These are phyloP conservation scores for Siniperca knerii DNA, from an alignment of 2,113 vertebrate genomes.

Conservation along the genomic window DNA sequence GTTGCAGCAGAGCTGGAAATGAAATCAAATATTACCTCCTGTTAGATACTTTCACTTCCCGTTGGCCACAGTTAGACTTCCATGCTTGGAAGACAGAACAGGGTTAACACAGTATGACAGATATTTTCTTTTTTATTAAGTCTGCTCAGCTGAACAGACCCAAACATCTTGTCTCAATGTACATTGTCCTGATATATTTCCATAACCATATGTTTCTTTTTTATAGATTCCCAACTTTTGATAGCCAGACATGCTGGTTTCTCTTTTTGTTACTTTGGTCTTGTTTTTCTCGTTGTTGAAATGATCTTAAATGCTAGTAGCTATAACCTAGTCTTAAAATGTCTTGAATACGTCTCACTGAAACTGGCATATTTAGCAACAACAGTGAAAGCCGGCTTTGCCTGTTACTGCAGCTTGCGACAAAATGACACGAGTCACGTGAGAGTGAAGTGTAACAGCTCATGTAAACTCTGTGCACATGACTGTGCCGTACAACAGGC, in stretches of 20 bases:
- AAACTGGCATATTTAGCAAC: not conserved
- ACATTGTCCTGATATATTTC: not conserved
- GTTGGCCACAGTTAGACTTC: not conserved
- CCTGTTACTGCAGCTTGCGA: not conserved
- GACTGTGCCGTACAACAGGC: not conserved
- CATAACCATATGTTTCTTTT: not conserved
- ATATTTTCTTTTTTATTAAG: not conserved
- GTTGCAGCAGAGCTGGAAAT: constrained; percentile 2
- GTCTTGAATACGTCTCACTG: not conserved
- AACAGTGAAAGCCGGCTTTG: not conserved
- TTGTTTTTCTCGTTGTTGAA: constrained; percentile 1
- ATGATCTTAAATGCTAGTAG: not conserved
- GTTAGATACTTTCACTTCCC: not conserved
- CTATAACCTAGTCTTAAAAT: not conserved
- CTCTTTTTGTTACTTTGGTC: not conserved
- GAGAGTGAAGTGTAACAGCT: constrained; percentile 8
- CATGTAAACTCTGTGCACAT: not conserved
- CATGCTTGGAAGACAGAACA: not conserved
- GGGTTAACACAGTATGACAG: not conserved
- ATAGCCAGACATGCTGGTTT: not conserved
- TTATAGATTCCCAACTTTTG: not conserved
- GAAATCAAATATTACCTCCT: not conserved
- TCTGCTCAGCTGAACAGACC: constrained; percentile 2
- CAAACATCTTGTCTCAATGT: constrained; percentile 3
- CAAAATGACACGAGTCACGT: constrained; percentile 8